A percentile compares a stretch with the other conserved stretches of the same genome.
These are phyloP conservation scores for Amphimallon solstitiale DNA, from an alignment of 2,888 invertebrate genomes.

Conservation along the genomic window DNA sequence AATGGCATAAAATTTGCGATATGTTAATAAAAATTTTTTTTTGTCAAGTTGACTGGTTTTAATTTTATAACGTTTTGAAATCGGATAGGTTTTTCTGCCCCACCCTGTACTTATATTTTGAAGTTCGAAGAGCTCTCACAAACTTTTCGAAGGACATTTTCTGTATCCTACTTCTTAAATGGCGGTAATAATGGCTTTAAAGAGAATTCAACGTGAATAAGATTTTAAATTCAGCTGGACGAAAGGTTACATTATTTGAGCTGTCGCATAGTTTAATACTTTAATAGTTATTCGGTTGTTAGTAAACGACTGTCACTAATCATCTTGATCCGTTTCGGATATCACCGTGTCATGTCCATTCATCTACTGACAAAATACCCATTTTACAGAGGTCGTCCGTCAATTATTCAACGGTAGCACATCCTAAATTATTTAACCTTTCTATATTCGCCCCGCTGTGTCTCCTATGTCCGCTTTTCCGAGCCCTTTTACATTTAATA, in stretches of 20 bases:
- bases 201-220: too few species aligned
- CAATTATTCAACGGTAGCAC: conserved; percentile 34
- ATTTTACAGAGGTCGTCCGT: conserved; percentile 29
- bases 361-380: conserved; percentile 23
- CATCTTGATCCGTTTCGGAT: conserved; percentile 21
- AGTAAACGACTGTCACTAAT: conserved; percentile 17
- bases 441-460: not conserved
- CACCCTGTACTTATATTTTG: too few species aligned
- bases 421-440: conserved; percentile 35
- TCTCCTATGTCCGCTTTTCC: conserved; percentile 11
- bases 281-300: conserved; percentile 1
- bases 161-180: too few species aligned
- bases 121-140: too few species aligned
- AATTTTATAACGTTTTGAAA: too few species aligned
- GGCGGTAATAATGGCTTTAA: too few species aligned
- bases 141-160: too few species aligned
- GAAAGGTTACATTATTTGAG: not conserved
- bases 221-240: not conserved
- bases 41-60: too few species aligned
- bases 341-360: conserved; percentile 22
- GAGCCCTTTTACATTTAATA: conserved; percentile 30
- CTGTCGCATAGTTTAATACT: not conserved
- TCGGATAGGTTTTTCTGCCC: too few species aligned
- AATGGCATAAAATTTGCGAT: too few species aligned
- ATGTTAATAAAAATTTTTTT: too few species aligned